phyloP scores from a whole-genome alignment of 2,888 invertebrate species.

The Rotaria macrura region DNA sequence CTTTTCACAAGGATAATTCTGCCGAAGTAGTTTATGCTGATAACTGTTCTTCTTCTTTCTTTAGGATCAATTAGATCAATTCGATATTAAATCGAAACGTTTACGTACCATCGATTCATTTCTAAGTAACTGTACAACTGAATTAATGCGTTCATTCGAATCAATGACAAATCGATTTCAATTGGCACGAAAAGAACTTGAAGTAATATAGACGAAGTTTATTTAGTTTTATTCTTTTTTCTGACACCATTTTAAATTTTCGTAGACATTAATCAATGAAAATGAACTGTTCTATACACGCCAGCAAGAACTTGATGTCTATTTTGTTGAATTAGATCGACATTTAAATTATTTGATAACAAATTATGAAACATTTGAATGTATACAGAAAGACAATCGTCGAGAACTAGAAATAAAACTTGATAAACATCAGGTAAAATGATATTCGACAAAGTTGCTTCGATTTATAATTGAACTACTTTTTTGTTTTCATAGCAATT shows the following conservation, averaged over 20 bases:
- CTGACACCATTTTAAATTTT: background rate
- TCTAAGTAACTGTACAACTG: background rate
- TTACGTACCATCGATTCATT: constrained; percentile 6
- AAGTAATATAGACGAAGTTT: background rate
- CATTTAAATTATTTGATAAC: background rate
- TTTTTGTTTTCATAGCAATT: background rate
- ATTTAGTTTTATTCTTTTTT: background rate
- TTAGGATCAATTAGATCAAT: constrained; percentile 5
- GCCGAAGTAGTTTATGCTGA: too few relatives aligned
- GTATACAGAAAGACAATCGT: background rate
- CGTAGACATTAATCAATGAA: background rate
- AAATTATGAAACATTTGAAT: constrained; percentile 1
- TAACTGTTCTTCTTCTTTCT: background rate
- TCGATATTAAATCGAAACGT: background rate
- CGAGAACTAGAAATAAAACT: background rate
- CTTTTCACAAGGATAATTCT: too few relatives aligned
- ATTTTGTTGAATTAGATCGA: background rate
- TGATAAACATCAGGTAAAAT: constrained; percentile 14
- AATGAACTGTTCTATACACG: background rate
- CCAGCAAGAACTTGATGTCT: background rate
- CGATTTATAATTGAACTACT: too few relatives aligned
- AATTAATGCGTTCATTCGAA: constrained; percentile 5
- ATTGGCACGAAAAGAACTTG: background rate
- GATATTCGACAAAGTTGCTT: too few relatives aligned
- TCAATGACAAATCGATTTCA: constrained; percentile 6